These are phyloP conservation scores for Lissocephala sabroskyi DNA, from an alignment of 2,888 invertebrate species.

Conservation along the genomic window DNA sequence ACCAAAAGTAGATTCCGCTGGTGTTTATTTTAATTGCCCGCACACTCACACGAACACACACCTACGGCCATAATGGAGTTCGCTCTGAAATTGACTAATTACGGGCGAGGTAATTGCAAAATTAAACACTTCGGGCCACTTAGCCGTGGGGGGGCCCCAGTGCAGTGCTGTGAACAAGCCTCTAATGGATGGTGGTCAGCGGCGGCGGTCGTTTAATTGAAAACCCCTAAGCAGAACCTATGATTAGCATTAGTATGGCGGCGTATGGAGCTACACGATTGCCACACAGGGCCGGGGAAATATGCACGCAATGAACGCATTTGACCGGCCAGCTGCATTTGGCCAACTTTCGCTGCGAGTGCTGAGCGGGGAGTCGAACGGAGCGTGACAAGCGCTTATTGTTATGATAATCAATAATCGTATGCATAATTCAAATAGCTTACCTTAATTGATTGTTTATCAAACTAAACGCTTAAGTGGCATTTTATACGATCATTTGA, in stretches of 20 bases:
- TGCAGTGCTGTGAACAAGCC: constrained; percentile 18
- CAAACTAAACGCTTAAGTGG: constrained; percentile 34
- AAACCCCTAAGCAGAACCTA: constrained; percentile 33
- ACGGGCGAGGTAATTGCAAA: constrained; percentile 51
- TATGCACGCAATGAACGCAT: constrained; percentile 47
- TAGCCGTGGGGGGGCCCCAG: no score
- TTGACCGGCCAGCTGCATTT: no score
- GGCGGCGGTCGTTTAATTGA: constrained; percentile 15
- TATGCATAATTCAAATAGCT: constrained; percentile 42
- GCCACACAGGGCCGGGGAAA: no score
- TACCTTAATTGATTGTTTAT: constrained; percentile 52
- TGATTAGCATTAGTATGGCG: constrained; percentile 30
- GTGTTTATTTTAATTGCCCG: no score
- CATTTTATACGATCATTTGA: constrained; percentile 31
- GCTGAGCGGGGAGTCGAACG: constrained; percentile 19
- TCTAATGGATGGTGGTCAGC: constrained; percentile 4
- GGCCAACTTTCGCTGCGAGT: constrained; percentile 1
- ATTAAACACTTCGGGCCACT: constrained; percentile 47
- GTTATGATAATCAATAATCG: constrained; percentile 47
- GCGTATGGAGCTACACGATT: no score
- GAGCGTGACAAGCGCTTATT: background rate
- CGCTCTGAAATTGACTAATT: constrained; percentile 51
- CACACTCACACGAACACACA: no score
- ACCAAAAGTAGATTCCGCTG: no score
- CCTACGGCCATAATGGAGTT: no score